A percentile compares a stretch with the other conserved stretches of the same genome.
phyloP scores from a whole-genome alignment of 2,888 invertebrate genomes.

The Chironomus tentans region DNA sequence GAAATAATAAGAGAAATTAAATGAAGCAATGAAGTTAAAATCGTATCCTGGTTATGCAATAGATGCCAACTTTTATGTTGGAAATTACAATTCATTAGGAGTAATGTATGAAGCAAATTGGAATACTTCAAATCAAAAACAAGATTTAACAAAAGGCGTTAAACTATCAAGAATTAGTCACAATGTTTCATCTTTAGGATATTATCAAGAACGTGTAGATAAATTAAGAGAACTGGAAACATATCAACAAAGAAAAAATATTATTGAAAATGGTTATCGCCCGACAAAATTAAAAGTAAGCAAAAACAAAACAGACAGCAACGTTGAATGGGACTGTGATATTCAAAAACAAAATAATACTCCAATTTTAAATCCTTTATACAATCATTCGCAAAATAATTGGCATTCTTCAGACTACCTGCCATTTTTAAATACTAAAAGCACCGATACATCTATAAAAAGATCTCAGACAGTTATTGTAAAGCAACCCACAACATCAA shows the following conservation, averaged over 20 bases:
- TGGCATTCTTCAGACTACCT: conserved; percentile 13
- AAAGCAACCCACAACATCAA: conserved; percentile 30
- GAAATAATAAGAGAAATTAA: too few relatives aligned
- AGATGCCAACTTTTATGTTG: conserved; percentile 55
- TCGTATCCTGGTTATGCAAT: conserved; percentile 78
- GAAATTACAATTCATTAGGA: conserved; percentile 62
- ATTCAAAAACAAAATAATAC: conserved; percentile 22
- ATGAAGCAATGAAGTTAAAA: conserved; percentile 62
- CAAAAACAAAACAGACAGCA: conserved; percentile 48
- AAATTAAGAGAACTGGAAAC: conserved; percentile 46
- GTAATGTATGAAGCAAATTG: conserved; percentile 77
- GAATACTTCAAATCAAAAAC: conserved; percentile 50
- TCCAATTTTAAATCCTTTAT: conserved; percentile 28
- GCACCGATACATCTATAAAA: conserved; percentile 30
- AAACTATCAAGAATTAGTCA: conserved; percentile 21
- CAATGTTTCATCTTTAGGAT: conserved; percentile 48
- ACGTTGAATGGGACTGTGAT: conserved; percentile 45
- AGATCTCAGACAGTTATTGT: conserved; percentile 40
- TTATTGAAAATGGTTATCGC: conserved; percentile 7
- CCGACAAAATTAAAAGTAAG: conserved; percentile 42
- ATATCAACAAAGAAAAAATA: conserved; percentile 35
- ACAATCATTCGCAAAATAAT: conserved; percentile 10
- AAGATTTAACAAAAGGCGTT: not conserved
- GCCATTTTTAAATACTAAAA: not conserved
- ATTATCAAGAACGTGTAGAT: conserved; percentile 50